Evolutionary conservation across 2,888 invertebrate species (phyloP), one percentile per base, ranked within the genome.

Genomic region (Cryptocephalus moraei): DNA sequence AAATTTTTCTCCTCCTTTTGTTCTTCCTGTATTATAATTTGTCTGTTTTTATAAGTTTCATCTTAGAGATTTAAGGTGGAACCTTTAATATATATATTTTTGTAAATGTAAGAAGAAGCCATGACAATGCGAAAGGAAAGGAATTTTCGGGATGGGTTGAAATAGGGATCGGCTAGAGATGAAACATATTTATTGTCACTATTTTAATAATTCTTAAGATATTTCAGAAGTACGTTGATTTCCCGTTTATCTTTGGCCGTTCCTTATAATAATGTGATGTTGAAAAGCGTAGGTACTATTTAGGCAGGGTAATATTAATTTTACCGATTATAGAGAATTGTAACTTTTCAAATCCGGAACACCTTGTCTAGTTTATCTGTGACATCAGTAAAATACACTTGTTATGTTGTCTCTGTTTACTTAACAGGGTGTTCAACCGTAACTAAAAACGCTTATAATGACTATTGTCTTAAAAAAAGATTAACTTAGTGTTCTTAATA

Each of bases 231-330:
- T 22, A 22, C 6, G 22, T 22, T 22, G 22, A 22, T 22, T 22
- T 22, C 22, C 22, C 22, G 3, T 22, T 22, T 22, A 6, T 22
- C 22, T 22, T 22, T 22, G 22, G 22, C 6, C 22, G 22, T 22
- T 22, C 22, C 22, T 6, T 22, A 22, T 22, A 6, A 8, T 40
- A 49, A 55, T 57, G 55, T 59, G 55, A 56, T 55, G 52, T 53
- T 47, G 39, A 50, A 53, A 54, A 48, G 48, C 41, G 44, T 51
- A 51, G 53, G 52, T 51, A 53, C 51, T 53, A 52, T 39, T 51
- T 56, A 57, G 56, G 56, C 60, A 61, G 61, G 61, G 61, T 61
- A 58, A 54, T 51, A 51, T 49, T 50, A 49, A 44, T 47, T 49
- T 40, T 51, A 55, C 57, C 54, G 50, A 45, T 43, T 50, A 39